phyloP scores from a whole-genome alignment of 2,888 invertebrate species.

The Fragum sueziense region DNA sequence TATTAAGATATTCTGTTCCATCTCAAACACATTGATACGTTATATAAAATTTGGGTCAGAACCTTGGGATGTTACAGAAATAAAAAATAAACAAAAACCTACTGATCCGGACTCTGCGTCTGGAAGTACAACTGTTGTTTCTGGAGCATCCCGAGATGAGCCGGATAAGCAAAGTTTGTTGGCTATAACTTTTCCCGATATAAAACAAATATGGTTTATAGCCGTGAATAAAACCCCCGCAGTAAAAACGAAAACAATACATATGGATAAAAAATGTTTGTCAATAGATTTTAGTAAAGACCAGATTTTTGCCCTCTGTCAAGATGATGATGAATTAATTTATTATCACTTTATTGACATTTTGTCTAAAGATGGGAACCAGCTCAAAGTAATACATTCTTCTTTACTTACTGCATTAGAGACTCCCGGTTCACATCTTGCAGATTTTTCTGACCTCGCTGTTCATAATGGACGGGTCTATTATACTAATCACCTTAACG shows the following conservation, averaged over 20 bases:
- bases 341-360: neutral
- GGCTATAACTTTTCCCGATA: no score
- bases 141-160: neutral
- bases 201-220: no score
- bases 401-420: no score
- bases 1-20: no score
- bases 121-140: neutral
- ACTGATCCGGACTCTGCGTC: neutral
- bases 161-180: neutral
- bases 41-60: neutral
- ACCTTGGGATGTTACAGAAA: no score
- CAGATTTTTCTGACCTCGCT: neutral
- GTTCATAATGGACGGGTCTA: neutral
- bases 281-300: neutral
- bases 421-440: neutral
- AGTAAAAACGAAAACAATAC: neutral
- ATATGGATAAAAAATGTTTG: neutral
- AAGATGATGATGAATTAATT: neutral
- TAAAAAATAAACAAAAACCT: neutral
- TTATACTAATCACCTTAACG: neutral
- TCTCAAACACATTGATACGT: neutral
- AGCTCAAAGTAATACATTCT: neutral
- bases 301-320: neutral
- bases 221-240: no score
- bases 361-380: neutral